phyloP scores from a whole-genome alignment of 2,113 vertebrate species.

The Ginglymostoma cirratum region DNA sequence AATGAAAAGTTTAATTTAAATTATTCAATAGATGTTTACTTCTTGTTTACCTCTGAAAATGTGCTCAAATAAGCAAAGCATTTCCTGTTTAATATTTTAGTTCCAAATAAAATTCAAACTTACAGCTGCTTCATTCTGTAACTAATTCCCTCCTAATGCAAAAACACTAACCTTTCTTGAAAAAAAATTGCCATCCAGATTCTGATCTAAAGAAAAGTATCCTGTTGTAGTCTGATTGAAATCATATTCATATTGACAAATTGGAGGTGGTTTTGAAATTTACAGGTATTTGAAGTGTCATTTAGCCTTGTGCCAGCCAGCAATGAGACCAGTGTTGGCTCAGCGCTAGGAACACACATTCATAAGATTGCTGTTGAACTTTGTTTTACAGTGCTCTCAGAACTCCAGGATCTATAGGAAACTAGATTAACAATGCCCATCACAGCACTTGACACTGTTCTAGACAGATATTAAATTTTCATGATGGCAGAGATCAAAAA shows the following conservation, averaged over 20 bases:
- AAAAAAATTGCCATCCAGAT: background rate
- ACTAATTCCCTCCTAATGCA: background rate
- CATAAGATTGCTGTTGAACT: background rate
- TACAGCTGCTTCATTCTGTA: background rate
- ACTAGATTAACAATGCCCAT: conserved; percentile 23
- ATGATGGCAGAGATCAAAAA: background rate
- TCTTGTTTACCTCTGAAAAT: too few relatives aligned
- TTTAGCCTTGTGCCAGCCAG: background rate
- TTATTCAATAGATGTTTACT: too few relatives aligned
- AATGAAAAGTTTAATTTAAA: background rate
- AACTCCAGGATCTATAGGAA: conserved; percentile 13
- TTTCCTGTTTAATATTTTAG: too few relatives aligned
- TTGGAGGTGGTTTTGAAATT: background rate
- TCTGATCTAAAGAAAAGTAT: background rate
- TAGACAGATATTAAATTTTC: conserved; percentile 2
- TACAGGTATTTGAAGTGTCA: background rate
- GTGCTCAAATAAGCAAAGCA: too few relatives aligned
- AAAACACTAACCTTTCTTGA: background rate
- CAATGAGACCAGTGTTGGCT: background rate
- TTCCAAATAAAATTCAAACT: background rate
- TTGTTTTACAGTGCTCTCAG: background rate
- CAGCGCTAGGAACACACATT: background rate
- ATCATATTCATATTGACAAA: background rate
- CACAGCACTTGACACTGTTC: background rate
- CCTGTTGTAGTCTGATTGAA: background rate